A percentile compares a stretch with the other conserved stretches of the same genome.
phyloP scores from a whole-genome alignment of 2,113 vertebrate genomes.

The Meles meles region DNA sequence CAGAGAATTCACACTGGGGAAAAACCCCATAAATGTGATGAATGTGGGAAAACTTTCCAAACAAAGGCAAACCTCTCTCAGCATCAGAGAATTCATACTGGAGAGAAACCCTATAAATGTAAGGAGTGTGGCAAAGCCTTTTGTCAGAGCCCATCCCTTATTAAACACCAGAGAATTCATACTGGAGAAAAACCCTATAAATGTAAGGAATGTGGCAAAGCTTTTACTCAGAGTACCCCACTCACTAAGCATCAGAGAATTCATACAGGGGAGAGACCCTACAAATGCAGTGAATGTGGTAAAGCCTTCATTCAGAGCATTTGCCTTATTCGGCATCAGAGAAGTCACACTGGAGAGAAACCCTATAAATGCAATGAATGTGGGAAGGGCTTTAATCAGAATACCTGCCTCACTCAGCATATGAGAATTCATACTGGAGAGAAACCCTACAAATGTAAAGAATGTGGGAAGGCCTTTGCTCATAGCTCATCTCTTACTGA shows the following conservation, averaged over 20 bases:
- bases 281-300: slow-evolving; percentile 56
- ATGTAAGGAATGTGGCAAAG: slow-evolving; percentile 69
- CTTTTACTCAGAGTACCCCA: slow-evolving; percentile 67
- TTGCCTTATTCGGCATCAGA: slow-evolving; percentile 57
- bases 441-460: slow-evolving; percentile 61
- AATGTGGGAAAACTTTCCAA: slow-evolving; percentile 72
- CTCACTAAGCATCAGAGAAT: slow-evolving; percentile 71
- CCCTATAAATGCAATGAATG: slow-evolving; percentile 56
- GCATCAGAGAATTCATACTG: slow-evolving; percentile 68
- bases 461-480: slow-evolving; percentile 64
- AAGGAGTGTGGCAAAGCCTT: slow-evolving; percentile 70
- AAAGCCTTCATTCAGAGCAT: slow-evolving; percentile 66
- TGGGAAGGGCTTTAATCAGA: slow-evolving; percentile 69
- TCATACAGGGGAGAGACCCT: slow-evolving; percentile 66
- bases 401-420: slow-evolving; percentile 58
- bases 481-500: slow-evolving; percentile 66
- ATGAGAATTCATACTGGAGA: slow-evolving; percentile 70
- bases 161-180: slow-evolving; percentile 68
- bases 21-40: slow-evolving; percentile 60
- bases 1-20: slow-evolving; percentile 68
- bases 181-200: slow-evolving; percentile 73
- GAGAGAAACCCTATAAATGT: slow-evolving; percentile 68
- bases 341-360: slow-evolving; percentile 65
- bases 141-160: slow-evolving; percentile 64
- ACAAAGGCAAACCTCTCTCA: slow-evolving; percentile 63